Conservation (phyloP, 2,113 vertebrate species). For the Oenanthe melanoleuca region DNA sequence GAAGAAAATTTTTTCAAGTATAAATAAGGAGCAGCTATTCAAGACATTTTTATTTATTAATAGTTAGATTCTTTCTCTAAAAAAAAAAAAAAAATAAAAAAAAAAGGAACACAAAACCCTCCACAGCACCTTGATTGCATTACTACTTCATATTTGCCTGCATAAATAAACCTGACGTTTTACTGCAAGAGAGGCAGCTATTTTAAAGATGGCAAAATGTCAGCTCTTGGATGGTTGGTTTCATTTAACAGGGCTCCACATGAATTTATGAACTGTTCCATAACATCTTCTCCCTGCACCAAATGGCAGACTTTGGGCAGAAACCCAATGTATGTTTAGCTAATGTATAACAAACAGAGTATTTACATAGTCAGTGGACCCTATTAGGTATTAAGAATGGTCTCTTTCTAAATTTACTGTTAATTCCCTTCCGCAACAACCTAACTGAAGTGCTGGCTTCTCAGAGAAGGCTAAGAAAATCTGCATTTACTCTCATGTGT, state of each 20-base stretch:
- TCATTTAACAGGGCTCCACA: constrained; percentile 80
- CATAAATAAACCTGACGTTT: constrained; percentile 74
- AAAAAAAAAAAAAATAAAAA: neutral
- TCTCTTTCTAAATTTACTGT: constrained; percentile 74
- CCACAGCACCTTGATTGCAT: constrained; percentile 48
- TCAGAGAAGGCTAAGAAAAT: constrained; percentile 9
- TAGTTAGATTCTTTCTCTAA: constrained; percentile 47
- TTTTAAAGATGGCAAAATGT: constrained; percentile 84
- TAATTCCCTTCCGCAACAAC: constrained; percentile 69
- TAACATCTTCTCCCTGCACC: constrained; percentile 81
- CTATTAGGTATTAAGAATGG: constrained; percentile 75
- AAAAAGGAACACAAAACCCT: neutral
- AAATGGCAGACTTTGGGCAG: constrained; percentile 82
- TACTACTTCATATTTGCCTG: constrained; percentile 60
- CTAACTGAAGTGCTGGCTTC: constrained; percentile 52
- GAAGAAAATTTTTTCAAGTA: constrained; percentile 8
- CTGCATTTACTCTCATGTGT: neutral
- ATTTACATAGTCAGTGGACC: constrained; percentile 79
- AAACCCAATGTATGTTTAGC: constrained; percentile 82
- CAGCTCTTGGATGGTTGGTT: constrained; percentile 82
- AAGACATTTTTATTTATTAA: constrained; percentile 47
- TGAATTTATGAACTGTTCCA: constrained; percentile 84
- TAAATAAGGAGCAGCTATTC: constrained; percentile 45
- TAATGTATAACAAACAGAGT: constrained; percentile 83
- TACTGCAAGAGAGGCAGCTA: constrained; percentile 70